Percentiles rank a stretch among this genome's conserved stretches.
These are phyloP conservation scores for Anomalospiza imberbis DNA, from an alignment of 2,797 vertebrate genomes.

Conservation along the genomic window DNA sequence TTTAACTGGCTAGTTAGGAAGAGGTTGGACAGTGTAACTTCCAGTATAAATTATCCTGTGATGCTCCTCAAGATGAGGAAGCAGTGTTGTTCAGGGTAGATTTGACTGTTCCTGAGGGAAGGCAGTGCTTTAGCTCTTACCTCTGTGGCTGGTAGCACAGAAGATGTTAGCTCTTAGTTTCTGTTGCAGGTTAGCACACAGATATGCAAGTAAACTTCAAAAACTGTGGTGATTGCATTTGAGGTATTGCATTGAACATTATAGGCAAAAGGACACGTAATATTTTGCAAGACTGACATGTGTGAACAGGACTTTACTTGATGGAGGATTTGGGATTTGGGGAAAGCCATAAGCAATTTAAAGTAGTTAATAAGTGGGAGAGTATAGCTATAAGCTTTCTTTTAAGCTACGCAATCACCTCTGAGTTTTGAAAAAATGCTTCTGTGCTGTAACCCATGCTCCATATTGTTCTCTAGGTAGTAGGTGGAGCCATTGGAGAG, in stretches of 20 bases:
- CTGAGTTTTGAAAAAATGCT: not conserved
- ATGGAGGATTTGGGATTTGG: not conserved
- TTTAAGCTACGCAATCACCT: not conserved
- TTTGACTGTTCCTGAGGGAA: not conserved
- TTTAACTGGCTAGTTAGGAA: not conserved
- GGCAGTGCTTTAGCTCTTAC: not conserved
- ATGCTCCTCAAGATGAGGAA: not conserved
- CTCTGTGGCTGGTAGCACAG: not conserved
- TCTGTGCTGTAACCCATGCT: not conserved
- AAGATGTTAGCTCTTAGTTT: not conserved
- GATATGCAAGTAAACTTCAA: not conserved
- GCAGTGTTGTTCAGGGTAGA: not conserved
- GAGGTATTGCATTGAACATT: not conserved
- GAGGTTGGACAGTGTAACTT: not conserved
- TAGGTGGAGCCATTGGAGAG: not conserved
- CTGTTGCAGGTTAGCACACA: not conserved
- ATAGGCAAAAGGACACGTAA: not conserved
- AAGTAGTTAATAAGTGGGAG: not conserved
- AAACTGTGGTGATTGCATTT: not conserved
- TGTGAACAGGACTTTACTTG: not conserved
- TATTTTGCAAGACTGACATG: slow-evolving; percentile 7
- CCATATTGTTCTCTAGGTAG: not conserved
- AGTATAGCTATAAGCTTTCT: not conserved
- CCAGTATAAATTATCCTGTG: not conserved
- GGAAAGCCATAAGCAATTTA: not conserved